These are phyloP conservation scores for Chiloscyllium punctatum DNA, from an alignment of 2,797 vertebrate genomes.

Conservation along the genomic window DNA sequence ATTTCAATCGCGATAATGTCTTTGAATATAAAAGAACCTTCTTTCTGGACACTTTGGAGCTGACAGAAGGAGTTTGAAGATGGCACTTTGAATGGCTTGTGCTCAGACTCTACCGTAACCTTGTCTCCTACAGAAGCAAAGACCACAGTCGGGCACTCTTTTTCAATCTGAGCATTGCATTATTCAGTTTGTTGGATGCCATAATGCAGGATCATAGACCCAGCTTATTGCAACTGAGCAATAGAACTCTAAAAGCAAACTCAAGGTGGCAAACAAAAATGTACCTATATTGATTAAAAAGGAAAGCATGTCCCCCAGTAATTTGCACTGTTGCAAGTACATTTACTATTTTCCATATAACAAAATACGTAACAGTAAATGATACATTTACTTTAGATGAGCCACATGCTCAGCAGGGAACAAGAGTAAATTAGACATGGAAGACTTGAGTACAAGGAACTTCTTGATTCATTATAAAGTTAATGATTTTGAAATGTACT, in stretches of 20 bases:
- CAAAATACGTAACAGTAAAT: background rate
- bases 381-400: background rate
- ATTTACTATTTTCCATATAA: background rate
- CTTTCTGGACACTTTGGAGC: too few relatives aligned
- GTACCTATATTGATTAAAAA: background rate
- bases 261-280: slow-evolving; percentile 49
- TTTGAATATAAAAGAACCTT: too few relatives aligned
- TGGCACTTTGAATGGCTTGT: too few relatives aligned
- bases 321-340: background rate
- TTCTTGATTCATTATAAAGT: too few relatives aligned
- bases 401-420: background rate
- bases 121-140: too few relatives aligned
- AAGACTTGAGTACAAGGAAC: background rate
- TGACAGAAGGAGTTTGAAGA: too few relatives aligned
- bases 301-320: background rate
- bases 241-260: slow-evolving; percentile 55
- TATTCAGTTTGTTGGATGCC: too few relatives aligned
- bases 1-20: too few relatives aligned
- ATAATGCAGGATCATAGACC: slow-evolving; percentile 50
- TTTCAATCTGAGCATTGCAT: too few relatives aligned
- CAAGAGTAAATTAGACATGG: background rate
- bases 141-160: too few relatives aligned
- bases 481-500: too few relatives aligned
- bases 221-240: slow-evolving; percentile 54
- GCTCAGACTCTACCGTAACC: too few relatives aligned